These are phyloP conservation scores for Orientallactaga sibirica DNA, from an alignment of 2,797 vertebrate species.

Conservation along the genomic window DNA sequence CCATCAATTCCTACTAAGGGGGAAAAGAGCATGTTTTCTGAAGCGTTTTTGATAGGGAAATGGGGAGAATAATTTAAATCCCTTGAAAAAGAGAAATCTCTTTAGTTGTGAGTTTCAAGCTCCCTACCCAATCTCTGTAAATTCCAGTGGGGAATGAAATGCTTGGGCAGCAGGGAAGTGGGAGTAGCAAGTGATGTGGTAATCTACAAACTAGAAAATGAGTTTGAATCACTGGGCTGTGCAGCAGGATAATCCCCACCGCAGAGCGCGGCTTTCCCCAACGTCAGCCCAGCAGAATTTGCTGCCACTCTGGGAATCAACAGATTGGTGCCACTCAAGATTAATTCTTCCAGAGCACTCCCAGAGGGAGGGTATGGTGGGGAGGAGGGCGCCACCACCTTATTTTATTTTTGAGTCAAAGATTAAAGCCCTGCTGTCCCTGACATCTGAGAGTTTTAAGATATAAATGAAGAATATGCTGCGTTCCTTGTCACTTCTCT, in stretches of 20 bases:
- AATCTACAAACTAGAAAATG: slow-evolving; percentile 66
- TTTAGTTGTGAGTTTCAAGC: slow-evolving; percentile 58
- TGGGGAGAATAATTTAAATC: slow-evolving; percentile 35
- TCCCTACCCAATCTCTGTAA: slow-evolving; percentile 46
- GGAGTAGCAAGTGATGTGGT: slow-evolving; percentile 3
- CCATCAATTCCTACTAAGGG: background rate
- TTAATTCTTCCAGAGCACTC: slow-evolving; percentile 21
- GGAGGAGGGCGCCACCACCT: background rate
- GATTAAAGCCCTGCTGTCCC: slow-evolving; percentile 8
- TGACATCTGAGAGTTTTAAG: slow-evolving; percentile 26
- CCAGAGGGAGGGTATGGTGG: background rate
- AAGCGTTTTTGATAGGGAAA: slow-evolving; percentile 32
- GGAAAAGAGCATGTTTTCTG: slow-evolving; percentile 10
- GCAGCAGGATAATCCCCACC: background rate
- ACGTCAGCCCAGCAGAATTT: slow-evolving; percentile 28
- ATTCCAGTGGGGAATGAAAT: slow-evolving; percentile 58
- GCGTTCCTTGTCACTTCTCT: background rate
- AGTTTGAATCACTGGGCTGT: slow-evolving; percentile 60
- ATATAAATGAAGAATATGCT: background rate
- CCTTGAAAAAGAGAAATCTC: slow-evolving; percentile 51
- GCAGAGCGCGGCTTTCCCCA: background rate
- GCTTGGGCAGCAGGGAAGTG: background rate
- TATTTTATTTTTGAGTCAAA: background rate
- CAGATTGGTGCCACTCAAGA: background rate
- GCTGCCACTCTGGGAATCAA: slow-evolving; percentile 39